Percentiles rank a stretch among this genome's conserved stretches.
Evolutionary conservation across 2,888 invertebrate species (phyloP).

Genomic region (Cantharis lateralis): DNA sequence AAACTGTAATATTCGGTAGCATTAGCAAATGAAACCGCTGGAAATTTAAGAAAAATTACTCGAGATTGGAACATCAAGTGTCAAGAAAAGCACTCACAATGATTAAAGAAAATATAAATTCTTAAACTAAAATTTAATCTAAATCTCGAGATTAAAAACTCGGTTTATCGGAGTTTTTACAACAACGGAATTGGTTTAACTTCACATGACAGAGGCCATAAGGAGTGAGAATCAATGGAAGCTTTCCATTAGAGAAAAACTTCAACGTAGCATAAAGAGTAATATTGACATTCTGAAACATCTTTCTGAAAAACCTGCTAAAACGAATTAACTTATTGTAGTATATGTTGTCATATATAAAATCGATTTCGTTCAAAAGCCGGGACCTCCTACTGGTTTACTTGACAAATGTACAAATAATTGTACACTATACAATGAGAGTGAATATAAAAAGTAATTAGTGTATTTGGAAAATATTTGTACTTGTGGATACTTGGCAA

Average conservation of each 20-base stretch:
- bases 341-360: too few species aligned
- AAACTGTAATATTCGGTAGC: neutral
- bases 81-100: neutral
- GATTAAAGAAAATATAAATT: neutral
- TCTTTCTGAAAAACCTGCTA: neutral
- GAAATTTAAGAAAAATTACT: neutral
- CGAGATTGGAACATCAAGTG: neutral
- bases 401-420: too few species aligned
- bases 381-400: too few species aligned
- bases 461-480: too few species aligned
- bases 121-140: neutral
- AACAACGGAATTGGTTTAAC: neutral
- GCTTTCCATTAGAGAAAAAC: neutral
- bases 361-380: too few species aligned
- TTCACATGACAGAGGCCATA: neutral
- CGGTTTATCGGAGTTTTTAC: neutral
- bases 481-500: too few species aligned
- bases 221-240: neutral
- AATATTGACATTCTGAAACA: neutral
- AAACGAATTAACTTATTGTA: neutral
- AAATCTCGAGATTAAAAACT: neutral
- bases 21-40: neutral
- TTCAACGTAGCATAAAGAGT: neutral
- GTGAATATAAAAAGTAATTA: too few species aligned
- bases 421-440: too few species aligned